Percentiles rank a stretch among this genome's conserved stretches.
Evolutionary conservation across 2,113 vertebrate species (phyloP).

Genomic region (Bos indicus): DNA sequence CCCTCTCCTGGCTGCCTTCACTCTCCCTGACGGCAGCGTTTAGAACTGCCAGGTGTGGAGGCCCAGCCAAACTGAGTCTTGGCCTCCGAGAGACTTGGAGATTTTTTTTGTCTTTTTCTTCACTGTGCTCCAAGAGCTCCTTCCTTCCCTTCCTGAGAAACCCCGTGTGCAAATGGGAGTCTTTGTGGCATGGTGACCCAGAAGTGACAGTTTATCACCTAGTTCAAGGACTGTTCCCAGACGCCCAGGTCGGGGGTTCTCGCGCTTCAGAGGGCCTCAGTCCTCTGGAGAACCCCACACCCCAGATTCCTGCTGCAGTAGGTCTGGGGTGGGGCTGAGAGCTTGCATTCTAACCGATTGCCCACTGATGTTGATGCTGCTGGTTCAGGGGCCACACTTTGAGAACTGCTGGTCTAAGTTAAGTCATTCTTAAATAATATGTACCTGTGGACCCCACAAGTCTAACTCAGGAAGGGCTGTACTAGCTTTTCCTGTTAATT

Average conservation of each 20-base stretch:
- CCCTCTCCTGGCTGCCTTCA: not conserved
- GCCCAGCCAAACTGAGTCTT: not conserved
- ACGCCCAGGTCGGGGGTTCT: not conserved
- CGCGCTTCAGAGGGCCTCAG: not conserved
- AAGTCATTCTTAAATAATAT: not conserved
- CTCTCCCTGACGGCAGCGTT: fast-evolving
- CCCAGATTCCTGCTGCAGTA: not conserved
- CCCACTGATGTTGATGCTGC: not conserved
- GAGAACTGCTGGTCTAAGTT: not conserved
- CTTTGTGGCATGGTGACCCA: not conserved
- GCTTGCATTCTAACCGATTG: not conserved
- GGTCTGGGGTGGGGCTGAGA: not conserved
- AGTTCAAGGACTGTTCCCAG: not conserved
- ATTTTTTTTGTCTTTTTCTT: not conserved
- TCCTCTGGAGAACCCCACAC: not conserved
- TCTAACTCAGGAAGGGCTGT: not conserved
- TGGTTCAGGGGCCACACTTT: not conserved
- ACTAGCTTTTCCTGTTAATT: not conserved
- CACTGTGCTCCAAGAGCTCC: not conserved
- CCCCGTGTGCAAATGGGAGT: not conserved
- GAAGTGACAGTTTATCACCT: not conserved
- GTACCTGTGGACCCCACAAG: not conserved
- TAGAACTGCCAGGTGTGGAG: not conserved
- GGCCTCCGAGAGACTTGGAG: not conserved
- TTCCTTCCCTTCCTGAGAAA: not conserved